Evolutionary conservation across 2,113 vertebrate species (phyloP), one percentile per base, ranked within the genome.

Genomic region (Neolamprologus cancellatus): DNA sequence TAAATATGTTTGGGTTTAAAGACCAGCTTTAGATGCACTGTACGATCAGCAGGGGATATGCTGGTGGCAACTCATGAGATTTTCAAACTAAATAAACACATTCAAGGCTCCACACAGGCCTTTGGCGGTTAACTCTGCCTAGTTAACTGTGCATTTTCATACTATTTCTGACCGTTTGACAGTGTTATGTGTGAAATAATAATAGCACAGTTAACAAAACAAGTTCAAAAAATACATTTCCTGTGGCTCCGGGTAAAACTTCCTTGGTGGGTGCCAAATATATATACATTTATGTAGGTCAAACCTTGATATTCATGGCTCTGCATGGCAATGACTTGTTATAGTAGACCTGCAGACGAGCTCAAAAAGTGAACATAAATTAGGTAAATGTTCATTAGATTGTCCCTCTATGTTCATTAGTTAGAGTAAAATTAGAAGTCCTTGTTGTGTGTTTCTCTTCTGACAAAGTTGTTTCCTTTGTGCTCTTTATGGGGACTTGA

Each of bases 1-100:
- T 83, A 82, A 85, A 88, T 84, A 34, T 78, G 8, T 84, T 76
- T 54, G n/a, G 5, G 14, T 69, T 53, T 14, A 8, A 36, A 71
- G 55, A 78, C 3, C 13, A 80, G 55, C 12, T 39, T 83, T 78
- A 48, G 15, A 48, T 44, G 36, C 66, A 48, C 15, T 32, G 71
- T 18, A 76, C 9, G 14, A 8, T 39, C 18, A 52, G 18, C 3
- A 39, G 30, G 20, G 13, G 8, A 13, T 8, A 18, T 86, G 13
- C 2, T 10, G 8, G 50, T 1, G 3, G 25, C 18, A 76, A 76
- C 10, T 30, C 15, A 28, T 48, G 44, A 48, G 25, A 32, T 76
- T 76, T 48, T 76, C 25, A 32, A 46, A 32, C 10, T n/a, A n/a
- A 50, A 76, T 46, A 46, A 46, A 46, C 17, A 76, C 0, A 50